A percentile compares a stretch with the other conserved stretches of the same genome.
phyloP scores from a whole-genome alignment of 30 jellyfish, hydroid and myxozoan genomes.

The Cassiopea andromeda region DNA sequence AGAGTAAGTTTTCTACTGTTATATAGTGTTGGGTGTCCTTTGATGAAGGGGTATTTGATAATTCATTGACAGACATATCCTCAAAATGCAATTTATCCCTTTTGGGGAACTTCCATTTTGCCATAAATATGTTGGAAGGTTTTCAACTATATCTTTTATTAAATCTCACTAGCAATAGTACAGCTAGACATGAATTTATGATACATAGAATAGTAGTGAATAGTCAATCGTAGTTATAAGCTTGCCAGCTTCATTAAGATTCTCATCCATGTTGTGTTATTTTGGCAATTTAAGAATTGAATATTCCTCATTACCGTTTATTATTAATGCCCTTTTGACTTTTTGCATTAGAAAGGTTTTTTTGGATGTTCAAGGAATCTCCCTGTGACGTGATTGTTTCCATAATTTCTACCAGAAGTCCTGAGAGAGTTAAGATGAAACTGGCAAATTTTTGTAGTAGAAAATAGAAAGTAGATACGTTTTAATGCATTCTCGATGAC shows the following conservation, averaged over 20 bases:
- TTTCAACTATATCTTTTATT: not conserved
- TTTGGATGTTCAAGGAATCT: too few species aligned
- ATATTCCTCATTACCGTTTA: not conserved
- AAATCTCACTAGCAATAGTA: not conserved
- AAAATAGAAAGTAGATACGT: slow-evolving; percentile 7
- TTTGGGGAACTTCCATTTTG: not conserved
- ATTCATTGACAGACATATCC: too few species aligned
- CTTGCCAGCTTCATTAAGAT: not conserved
- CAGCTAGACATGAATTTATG: slow-evolving; percentile 31
- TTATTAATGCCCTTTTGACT: too few species aligned
- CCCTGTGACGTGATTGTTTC: too few species aligned
- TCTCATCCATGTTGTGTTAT: not conserved
- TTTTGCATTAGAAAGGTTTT: not conserved
- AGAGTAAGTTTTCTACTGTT: too few species aligned
- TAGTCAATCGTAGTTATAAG: not conserved
- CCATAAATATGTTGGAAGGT: not conserved
- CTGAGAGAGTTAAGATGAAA: not conserved
- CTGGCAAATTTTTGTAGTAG: not conserved
- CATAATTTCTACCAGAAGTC: too few species aligned
- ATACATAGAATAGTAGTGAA: slow-evolving; percentile 42
- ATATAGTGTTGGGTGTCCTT: too few species aligned
- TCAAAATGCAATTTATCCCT: too few species aligned
- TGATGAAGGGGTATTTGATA: too few species aligned
- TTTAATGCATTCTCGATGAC: slow-evolving; percentile 28
- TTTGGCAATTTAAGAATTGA: not conserved